Base-by-base conservation (phyloP, 2,113 vertebrate genomes). In the Galbula dea region DNA sequence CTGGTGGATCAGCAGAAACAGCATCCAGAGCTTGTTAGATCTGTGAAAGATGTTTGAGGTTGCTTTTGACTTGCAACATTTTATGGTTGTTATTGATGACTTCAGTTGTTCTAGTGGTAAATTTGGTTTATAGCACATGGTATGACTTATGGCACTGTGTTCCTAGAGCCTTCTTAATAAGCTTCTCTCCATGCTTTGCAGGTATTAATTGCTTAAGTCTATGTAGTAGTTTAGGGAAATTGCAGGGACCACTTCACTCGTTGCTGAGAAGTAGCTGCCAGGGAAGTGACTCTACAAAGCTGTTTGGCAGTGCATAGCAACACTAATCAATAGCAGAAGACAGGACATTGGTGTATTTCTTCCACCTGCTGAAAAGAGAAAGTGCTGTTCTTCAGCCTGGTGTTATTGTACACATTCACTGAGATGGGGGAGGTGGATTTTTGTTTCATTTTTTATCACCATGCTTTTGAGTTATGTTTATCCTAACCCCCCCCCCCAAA, bases 1-100 rank as follows among this genome's bases (percentile, higher is more conserved):
- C 67, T 69, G 73, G 24, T 74, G 39, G 51, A 57, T 88, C 58
- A 93, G 78, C 91, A 95, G 55, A 88, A 94, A 87, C 32, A 54
- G 34, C 65, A 82, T 71, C 61, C 80, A 76, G 83, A 59, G 12
- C 3, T 11, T 5, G 20, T 71, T 65, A 78, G 54, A 68, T 48
- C 63, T 34, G 51, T 52, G 63, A 51, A 91, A 76, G 54, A 32
- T 2, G 2, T 27, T 71, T 72, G 48, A 77, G 48, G 57, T 39
- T 4, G 27, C 67, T 83, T 82, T 59, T 68, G 61, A 73, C 74
- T 81, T 81, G 65, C 43, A 45, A 3, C 0, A 1, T 77, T 93
- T 90, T 75, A 77, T 45, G 58, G 36, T 46, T 76, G 57, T 77
- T 92, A 59, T 85, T 87, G 95, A 66, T 86, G 43, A 48, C 48